Evolutionary conservation across 2,888 invertebrate genomes (phyloP).

Genomic region (Mechanitis mazaeus): DNA sequence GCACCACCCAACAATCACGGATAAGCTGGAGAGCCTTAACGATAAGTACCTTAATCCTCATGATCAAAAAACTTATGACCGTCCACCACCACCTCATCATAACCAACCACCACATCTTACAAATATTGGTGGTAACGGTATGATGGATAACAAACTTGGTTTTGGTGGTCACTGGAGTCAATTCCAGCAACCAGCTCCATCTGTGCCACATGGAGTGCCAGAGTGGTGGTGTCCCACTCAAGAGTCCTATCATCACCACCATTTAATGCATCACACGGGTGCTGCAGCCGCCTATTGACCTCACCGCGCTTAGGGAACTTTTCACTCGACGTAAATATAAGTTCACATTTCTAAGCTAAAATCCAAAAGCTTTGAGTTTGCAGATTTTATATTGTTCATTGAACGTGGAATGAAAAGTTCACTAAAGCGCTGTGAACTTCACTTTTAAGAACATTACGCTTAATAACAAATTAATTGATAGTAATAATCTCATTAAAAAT

Average conservation of each 20-base stretch:
- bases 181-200: constrained; percentile 82
- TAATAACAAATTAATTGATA: constrained; percentile 53
- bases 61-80: constrained; percentile 82
- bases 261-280: constrained; percentile 80
- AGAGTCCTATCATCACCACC: constrained; percentile 77
- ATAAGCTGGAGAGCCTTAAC: constrained; percentile 71
- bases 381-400: constrained; percentile 18
- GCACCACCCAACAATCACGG: constrained; percentile 67
- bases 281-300: constrained; percentile 87
- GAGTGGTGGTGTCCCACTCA: constrained; percentile 73
- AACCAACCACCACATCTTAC: constrained; percentile 61
- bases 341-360: constrained; percentile 17
- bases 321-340: constrained; percentile 57
- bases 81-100: constrained; percentile 74
- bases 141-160: constrained; percentile 67
- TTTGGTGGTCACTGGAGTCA: constrained; percentile 85
- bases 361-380: constrained; percentile 17
- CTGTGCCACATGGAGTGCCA: constrained; percentile 75
- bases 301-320: constrained; percentile 74
- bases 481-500: constrained; percentile 51
- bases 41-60: constrained; percentile 73
- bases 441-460: constrained; percentile 60
- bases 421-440: constrained; percentile 57
- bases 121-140: constrained; percentile 80
- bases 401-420: constrained; percentile 71